phyloP scores from a whole-genome alignment of 2,113 vertebrate species.

The Potamarius usumacintae region DNA sequence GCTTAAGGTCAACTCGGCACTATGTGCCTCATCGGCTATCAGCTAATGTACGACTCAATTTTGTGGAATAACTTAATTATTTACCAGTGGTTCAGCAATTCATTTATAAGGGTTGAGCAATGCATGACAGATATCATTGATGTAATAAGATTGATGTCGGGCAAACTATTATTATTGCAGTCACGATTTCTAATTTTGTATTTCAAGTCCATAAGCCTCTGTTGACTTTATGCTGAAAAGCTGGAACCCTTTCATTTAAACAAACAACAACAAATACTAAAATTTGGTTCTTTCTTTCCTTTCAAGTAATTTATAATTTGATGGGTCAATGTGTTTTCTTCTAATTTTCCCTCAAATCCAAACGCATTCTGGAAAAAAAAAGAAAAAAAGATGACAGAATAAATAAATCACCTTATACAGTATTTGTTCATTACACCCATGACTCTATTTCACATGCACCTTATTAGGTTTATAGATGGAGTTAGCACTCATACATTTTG shows the following conservation, averaged over 20 bases:
- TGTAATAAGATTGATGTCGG: not conserved
- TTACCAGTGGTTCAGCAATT: not conserved
- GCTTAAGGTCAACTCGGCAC: no score
- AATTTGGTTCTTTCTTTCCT: not conserved
- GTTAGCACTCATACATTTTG: not conserved
- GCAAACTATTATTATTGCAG: not conserved
- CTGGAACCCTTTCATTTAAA: not conserved
- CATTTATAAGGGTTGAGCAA: not conserved
- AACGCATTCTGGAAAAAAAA: not conserved
- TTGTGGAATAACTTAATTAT: not conserved
- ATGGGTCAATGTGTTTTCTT: not conserved
- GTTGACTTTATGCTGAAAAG: not conserved
- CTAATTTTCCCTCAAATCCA: not conserved
- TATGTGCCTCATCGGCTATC: no score
- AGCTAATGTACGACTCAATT: no score
- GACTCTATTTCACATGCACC: not conserved
- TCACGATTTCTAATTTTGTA: not conserved
- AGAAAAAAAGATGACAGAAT: not conserved
- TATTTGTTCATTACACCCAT: not conserved
- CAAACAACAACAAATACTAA: not conserved
- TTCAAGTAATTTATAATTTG: not conserved
- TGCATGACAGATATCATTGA: not conserved
- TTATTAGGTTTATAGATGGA: not conserved
- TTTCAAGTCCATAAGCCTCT: not conserved
- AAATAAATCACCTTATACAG: not conserved